A percentile compares a stretch with the other conserved stretches of the same genome.
These are phyloP conservation scores for Tyrannus savana DNA, from an alignment of 2,113 vertebrate genomes.

Conservation along the genomic window DNA sequence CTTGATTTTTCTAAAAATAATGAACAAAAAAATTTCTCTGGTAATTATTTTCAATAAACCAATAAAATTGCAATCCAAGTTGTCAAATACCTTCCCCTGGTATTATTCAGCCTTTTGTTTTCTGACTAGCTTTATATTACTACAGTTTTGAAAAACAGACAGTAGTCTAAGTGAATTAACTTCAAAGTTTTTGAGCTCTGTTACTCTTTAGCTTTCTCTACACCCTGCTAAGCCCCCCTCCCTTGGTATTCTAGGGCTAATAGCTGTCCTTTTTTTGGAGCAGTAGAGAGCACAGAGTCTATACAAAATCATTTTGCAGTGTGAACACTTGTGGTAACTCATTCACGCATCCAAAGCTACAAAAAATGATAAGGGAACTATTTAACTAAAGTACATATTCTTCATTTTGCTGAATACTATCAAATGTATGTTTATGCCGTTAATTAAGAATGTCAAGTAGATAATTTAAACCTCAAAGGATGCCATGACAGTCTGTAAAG, in stretches of 20 bases:
- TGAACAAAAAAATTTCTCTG: not conserved
- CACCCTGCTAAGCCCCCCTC: not conserved
- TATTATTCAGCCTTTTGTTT: not conserved
- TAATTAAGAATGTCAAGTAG: not conserved
- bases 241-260: not conserved
- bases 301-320: not conserved
- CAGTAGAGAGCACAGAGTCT: not conserved
- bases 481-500: not conserved
- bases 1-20: not conserved
- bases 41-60: not conserved
- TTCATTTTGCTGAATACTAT: not conserved
- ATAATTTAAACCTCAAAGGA: not conserved
- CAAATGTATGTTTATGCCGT: not conserved
- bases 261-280: not conserved
- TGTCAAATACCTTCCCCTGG: not conserved
- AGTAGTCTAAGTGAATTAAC: not conserved
- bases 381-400: not conserved
- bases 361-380: not conserved
- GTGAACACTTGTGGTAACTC: not conserved
- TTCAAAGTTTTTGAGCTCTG: not conserved
- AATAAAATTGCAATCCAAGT: not conserved
- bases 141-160: not conserved
- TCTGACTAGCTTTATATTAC: not conserved
- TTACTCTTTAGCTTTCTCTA: not conserved
- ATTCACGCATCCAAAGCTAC: not conserved